Evolutionary conservation across 2,113 vertebrate genomes (phyloP).

Genomic region (Ancistrus triradiatus): DNA sequence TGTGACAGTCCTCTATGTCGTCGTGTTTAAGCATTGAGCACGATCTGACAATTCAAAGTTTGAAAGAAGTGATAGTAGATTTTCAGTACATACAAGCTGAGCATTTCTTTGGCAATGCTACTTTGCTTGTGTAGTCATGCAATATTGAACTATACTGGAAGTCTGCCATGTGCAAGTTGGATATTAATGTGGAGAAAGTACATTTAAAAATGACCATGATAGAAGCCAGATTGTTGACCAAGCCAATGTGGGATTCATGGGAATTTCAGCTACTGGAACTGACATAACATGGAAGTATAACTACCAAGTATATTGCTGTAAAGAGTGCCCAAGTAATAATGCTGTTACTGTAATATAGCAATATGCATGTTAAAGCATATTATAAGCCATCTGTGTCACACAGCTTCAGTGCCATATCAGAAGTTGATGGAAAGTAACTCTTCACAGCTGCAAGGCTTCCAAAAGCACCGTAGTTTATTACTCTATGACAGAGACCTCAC

Average conservation of each 20-base stretch:
- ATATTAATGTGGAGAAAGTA: slow-evolving; percentile 4
- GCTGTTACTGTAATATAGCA: neutral
- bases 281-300: slow-evolving; percentile 17
- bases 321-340: slow-evolving; percentile 7
- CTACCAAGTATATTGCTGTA: neutral
- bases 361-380: neutral
- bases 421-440: slow-evolving; percentile 1
- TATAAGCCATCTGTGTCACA: slow-evolving; percentile 7
- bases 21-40: neutral
- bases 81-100: too few relatives aligned
- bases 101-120: neutral
- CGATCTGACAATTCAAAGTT: too few relatives aligned
- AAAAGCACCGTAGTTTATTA: slow-evolving; percentile 1
- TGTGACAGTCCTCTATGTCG: neutral
- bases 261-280: slow-evolving; percentile 48
- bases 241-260: slow-evolving; percentile 43
- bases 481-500: slow-evolving; percentile 13
- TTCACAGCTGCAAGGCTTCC: slow-evolving; percentile 4
- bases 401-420: neutral
- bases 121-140: neutral
- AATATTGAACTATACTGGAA: neutral
- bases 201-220: slow-evolving; percentile 1
- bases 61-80: neutral
- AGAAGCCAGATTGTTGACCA: slow-evolving; percentile 50
- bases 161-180: neutral